Conservation (phyloP, 2,113 vertebrate genomes). For the Bufo bufo region DNA sequence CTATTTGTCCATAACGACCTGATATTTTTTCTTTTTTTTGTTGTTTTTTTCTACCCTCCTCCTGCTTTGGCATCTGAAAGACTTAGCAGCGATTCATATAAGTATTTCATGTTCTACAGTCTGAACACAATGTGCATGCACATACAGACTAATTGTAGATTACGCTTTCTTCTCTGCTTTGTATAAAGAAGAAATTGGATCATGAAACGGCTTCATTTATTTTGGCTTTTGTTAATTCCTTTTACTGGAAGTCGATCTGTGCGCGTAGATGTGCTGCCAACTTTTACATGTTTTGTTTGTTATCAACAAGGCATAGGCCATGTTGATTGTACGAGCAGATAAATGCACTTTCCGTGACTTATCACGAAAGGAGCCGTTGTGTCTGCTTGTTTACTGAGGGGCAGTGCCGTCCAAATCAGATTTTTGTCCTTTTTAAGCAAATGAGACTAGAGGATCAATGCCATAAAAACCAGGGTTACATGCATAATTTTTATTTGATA, state of each 20-base stretch:
- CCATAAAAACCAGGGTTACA: too few relatives aligned
- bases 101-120: background rate
- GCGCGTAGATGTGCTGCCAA: slow-evolving; percentile 70
- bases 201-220: slow-evolving; percentile 63
- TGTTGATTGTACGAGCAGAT: slow-evolving; percentile 70
- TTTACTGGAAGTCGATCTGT: slow-evolving; percentile 66
- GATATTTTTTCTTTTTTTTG: background rate
- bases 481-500: too few relatives aligned
- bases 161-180: background rate
- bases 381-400: slow-evolving; percentile 37
- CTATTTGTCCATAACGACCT: too few relatives aligned
- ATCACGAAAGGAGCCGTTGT: slow-evolving; percentile 63
- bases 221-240: slow-evolving; percentile 64
- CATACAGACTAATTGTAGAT: background rate
- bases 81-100: background rate
- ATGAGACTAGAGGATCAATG: background rate
- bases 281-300: slow-evolving; percentile 70
- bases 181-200: slow-evolving; percentile 48
- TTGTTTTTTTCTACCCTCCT: background rate
- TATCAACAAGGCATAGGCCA: slow-evolving; percentile 64
- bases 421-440: background rate
- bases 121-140: background rate
- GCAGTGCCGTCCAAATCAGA: background rate
- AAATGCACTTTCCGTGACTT: slow-evolving; percentile 69
- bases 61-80: background rate